Evolutionary conservation across 2,113 vertebrate species (phyloP), one percentile per base, ranked within the genome.

Genomic region (Poeciliopsis prolifica): DNA sequence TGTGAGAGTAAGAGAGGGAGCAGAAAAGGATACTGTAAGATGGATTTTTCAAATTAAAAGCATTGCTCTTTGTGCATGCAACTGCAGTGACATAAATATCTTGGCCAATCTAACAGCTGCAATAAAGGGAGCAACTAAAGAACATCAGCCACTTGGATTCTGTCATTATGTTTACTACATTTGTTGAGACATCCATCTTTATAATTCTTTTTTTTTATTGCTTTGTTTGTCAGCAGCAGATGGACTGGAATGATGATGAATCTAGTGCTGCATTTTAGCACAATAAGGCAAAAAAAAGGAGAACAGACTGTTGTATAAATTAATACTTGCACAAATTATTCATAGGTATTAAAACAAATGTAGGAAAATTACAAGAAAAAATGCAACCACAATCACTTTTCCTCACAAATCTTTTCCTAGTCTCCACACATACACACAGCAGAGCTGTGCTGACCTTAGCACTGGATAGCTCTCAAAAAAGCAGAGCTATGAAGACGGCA

Each of bases 361-460:
- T 19, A 48, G 44, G 19, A 15, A 19, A 19, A 48, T 17, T 48
- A 6, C 12, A 40, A 51, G 51, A 61, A 19, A 9, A 14, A 68
- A n/a, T 17, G 2, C 4, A 3, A 10, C 13, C 28, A 75, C 9
- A 28, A 14, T 51, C 64, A 61, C 26, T 54, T 37, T 70, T 12
- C 30, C 29, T 17, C 15, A 17, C 37, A 24, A 44, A 15, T 37
- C 17, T 40, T 31, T 58, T 33, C 14, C 22, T 51, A 9, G 17
- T 2, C 3, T 19, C 1, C 29, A 72, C 26, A 29, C 42, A 85
- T 72, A 72, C 51, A 81, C 37, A 71, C 26, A 33, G 29, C 15
- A 68, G 76, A 85, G 81, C 79, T 92, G 33, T 35, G 91, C 89
- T 90, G 87, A 92, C 82, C 70, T 63, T 81, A 76, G 89, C 90